phyloP scores from a whole-genome alignment of 2,888 invertebrate genomes.

The Trichopria drosophilae region DNA sequence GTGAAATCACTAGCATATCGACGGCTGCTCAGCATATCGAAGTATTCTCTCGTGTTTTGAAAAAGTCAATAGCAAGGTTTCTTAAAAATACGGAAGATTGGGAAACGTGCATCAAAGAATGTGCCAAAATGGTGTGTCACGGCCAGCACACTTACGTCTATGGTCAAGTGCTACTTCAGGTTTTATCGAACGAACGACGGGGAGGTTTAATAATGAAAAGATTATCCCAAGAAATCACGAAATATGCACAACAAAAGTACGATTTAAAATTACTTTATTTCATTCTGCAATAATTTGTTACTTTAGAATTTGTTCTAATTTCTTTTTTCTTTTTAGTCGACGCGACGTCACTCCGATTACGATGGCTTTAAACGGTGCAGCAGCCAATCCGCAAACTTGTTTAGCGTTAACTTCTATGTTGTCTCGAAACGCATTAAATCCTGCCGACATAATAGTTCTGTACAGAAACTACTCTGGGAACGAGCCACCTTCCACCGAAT shows the following conservation, averaged over 20 bases:
- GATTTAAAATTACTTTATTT: constrained; percentile 29
- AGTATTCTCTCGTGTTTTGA: constrained; percentile 95
- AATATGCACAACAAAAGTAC: constrained; percentile 89
- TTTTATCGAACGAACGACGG: constrained; percentile 84
- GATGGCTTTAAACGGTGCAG: constrained; percentile 90
- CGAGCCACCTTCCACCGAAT: constrained; percentile 93
- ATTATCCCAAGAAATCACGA: constrained; percentile 93
- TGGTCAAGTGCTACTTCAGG: constrained; percentile 90
- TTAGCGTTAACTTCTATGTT: constrained; percentile 95
- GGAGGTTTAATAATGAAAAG: constrained; percentile 93
- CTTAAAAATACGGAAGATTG: constrained; percentile 88
- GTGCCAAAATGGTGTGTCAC: constrained; percentile 99
- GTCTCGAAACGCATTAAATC: constrained; percentile 91
- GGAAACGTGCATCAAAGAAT: constrained; percentile 89
- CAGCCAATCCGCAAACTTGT: constrained; percentile 86
- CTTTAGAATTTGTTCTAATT: not conserved
- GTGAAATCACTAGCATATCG: constrained; percentile 96
- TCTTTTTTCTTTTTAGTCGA: constrained; percentile 63
- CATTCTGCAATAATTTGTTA: not conserved
- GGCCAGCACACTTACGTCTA: constrained; percentile 98
- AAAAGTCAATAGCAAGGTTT: constrained; percentile 90
- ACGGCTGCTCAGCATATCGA: constrained; percentile 99
- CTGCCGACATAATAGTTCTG: constrained; percentile 93
- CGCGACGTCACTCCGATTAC: constrained; percentile 98
- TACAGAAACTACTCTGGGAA: constrained; percentile 84